Percentiles rank a stretch among this genome's conserved stretches.
These are phyloP conservation scores for Cherax quadricarinatus DNA, from an alignment of 1,140 invertebrate species.

Conservation along the genomic window DNA sequence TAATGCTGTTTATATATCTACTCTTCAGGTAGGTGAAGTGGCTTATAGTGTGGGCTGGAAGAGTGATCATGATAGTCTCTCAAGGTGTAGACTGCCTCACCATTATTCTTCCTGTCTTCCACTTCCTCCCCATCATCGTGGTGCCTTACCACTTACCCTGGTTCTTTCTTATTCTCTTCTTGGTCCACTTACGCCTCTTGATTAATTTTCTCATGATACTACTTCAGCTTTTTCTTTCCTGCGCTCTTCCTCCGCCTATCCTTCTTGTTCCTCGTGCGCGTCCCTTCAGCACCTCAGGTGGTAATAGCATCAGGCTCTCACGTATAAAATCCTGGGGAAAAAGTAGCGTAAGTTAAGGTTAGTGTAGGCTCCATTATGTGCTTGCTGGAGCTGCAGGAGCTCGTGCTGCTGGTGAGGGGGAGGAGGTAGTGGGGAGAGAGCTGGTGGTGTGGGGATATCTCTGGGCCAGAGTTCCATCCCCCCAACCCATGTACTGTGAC, in stretches of 20 bases:
- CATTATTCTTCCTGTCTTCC: too few relatives aligned
- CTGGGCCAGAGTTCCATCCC: too few relatives aligned
- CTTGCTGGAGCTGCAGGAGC: neutral
- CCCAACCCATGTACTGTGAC: too few relatives aligned
- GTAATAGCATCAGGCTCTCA: slow-evolving; percentile 46
- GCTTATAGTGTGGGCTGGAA: too few relatives aligned
- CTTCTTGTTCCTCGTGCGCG: neutral
- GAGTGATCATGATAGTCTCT: too few relatives aligned
- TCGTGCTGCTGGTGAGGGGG: neutral
- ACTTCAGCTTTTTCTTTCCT: neutral
- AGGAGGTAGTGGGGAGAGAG: neutral
- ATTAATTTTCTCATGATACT: neutral
- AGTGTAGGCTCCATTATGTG: slow-evolving; percentile 39
- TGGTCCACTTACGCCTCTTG: too few relatives aligned
- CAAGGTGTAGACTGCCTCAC: too few relatives aligned
- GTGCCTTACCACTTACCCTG: too few relatives aligned
- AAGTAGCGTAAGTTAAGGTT: slow-evolving; percentile 14
- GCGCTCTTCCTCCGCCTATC: slow-evolving; percentile 73
- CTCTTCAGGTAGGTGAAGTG: too few relatives aligned
- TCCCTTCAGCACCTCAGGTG: slow-evolving; percentile 30
- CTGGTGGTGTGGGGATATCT: neutral
- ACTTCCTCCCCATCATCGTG: too few relatives aligned
- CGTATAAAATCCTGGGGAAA: slow-evolving; percentile 44
- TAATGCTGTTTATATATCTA: too few relatives aligned
- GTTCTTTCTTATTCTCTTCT: too few relatives aligned